Evolutionary conservation across 2,888 invertebrate species (phyloP).

Genomic region (Netelia inedita): DNA sequence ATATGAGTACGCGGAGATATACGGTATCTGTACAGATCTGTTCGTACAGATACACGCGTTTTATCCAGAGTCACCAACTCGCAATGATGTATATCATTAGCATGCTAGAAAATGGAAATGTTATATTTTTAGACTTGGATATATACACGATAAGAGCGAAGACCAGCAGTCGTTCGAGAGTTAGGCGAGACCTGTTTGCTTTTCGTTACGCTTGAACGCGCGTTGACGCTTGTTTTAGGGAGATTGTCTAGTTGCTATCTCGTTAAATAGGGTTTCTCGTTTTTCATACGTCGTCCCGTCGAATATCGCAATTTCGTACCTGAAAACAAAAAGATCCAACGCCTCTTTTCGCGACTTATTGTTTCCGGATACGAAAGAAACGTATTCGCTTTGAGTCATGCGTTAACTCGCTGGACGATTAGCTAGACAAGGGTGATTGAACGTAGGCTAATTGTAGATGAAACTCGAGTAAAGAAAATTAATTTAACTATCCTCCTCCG

Average conservation of each 20-base stretch:
- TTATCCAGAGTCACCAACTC: background rate
- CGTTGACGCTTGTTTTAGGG: conserved; percentile 23
- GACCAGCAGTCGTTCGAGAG: conserved; percentile 44
- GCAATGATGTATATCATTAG: background rate
- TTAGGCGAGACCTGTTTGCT: conserved; percentile 59
- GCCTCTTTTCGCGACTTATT: too few relatives aligned
- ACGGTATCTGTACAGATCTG: background rate
- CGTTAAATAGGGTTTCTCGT: background rate
- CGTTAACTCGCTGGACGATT: too few relatives aligned
- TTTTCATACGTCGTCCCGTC: background rate
- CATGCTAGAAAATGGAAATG: conserved; percentile 14
- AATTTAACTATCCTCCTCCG: too few relatives aligned
- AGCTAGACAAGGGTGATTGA: too few relatives aligned
- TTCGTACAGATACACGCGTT: background rate
- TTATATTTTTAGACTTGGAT: conserved; percentile 35
- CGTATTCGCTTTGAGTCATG: too few relatives aligned
- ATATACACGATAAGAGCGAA: conserved; percentile 23
- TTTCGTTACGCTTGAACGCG: conserved; percentile 60
- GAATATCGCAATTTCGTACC: too few relatives aligned
- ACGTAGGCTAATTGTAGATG: too few relatives aligned
- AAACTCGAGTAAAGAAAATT: too few relatives aligned
- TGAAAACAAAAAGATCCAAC: too few relatives aligned
- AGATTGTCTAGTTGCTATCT: background rate
- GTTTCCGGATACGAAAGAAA: too few relatives aligned
- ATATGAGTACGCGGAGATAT: background rate